Conservation (phyloP, 2,888 invertebrate genomes). For the Ommatoiulus sabulosus region DNA sequence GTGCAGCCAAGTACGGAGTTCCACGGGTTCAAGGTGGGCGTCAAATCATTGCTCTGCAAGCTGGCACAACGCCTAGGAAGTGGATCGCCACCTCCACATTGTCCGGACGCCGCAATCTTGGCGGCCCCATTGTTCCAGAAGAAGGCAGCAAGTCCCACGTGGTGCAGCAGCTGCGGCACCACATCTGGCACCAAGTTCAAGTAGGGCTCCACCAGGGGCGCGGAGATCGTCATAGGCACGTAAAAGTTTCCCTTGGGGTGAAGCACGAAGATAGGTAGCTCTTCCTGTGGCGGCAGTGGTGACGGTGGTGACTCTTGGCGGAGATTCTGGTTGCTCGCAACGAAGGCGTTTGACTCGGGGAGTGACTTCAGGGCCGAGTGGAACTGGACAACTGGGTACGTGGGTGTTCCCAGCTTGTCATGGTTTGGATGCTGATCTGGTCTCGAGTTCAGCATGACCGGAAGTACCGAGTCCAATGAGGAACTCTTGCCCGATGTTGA, state of each 20-base stretch:
- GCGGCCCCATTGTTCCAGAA: conserved; percentile 29
- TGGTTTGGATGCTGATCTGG: neutral
- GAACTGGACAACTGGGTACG: neutral
- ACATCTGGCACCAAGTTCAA: neutral
- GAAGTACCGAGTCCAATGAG: neutral
- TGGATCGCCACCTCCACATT: neutral
- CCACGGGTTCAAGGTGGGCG: conserved; percentile 2
- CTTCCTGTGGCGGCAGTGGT: neutral
- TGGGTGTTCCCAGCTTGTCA: neutral
- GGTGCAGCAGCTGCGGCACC: conserved; percentile 49
- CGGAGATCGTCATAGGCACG: conserved; percentile 85
- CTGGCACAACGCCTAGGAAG: neutral
- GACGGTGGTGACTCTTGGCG: neutral
- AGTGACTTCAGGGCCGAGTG: neutral
- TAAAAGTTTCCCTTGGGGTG: conserved; percentile 91
- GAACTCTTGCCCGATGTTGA: neutral
- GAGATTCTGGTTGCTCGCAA: neutral
- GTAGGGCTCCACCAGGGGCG: conserved; percentile 63
- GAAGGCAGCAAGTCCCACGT: conserved; percentile 48
- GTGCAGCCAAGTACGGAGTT: neutral
- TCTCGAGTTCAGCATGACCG: neutral
- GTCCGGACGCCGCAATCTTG: neutral
- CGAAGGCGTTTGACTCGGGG: neutral
- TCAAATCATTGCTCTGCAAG: neutral
- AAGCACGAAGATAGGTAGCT: conserved; percentile 88